phyloP scores from a whole-genome alignment of 2,797 vertebrate genomes.

The Enteromius paludinosus region DNA sequence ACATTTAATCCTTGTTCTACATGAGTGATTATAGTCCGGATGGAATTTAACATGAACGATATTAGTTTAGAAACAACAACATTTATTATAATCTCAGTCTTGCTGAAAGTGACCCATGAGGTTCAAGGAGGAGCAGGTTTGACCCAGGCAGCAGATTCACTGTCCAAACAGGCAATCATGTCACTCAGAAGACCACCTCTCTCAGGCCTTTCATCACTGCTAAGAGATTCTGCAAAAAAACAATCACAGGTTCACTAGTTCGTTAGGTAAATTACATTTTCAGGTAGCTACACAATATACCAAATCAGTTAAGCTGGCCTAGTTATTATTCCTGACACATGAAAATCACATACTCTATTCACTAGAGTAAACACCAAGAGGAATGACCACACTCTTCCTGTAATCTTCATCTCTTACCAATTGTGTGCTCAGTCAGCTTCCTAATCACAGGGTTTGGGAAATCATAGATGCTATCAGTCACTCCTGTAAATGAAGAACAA shows the following conservation, averaged over 20 bases:
- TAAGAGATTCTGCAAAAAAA: slow-evolving; percentile 62
- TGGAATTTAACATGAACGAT: neutral
- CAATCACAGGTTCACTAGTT: neutral
- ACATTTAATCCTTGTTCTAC: neutral
- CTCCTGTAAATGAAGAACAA: slow-evolving; percentile 37
- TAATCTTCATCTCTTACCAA: slow-evolving; percentile 62
- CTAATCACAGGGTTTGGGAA: slow-evolving; percentile 70
- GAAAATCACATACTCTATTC: neutral
- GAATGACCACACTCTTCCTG: neutral
- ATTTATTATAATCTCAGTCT: neutral
- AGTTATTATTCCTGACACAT: neutral
- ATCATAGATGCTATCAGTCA: slow-evolving; percentile 73
- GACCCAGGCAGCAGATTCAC: slow-evolving; percentile 34
- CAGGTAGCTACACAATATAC: neutral
- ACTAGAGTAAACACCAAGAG: neutral
- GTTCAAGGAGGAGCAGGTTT: slow-evolving; percentile 17
- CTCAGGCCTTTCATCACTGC: slow-evolving; percentile 42
- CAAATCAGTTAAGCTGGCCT: neutral
- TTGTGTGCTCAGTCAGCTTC: slow-evolving; percentile 36
- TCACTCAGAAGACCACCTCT: slow-evolving; percentile 57
- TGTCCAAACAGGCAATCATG: slow-evolving; percentile 57
- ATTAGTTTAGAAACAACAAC: neutral
- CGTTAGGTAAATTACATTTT: neutral
- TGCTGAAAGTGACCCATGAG: neutral
- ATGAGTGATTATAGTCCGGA: neutral